Evolutionary conservation across 2,797 vertebrate genomes (phyloP).

Genomic region (Antrozous pallidus): DNA sequence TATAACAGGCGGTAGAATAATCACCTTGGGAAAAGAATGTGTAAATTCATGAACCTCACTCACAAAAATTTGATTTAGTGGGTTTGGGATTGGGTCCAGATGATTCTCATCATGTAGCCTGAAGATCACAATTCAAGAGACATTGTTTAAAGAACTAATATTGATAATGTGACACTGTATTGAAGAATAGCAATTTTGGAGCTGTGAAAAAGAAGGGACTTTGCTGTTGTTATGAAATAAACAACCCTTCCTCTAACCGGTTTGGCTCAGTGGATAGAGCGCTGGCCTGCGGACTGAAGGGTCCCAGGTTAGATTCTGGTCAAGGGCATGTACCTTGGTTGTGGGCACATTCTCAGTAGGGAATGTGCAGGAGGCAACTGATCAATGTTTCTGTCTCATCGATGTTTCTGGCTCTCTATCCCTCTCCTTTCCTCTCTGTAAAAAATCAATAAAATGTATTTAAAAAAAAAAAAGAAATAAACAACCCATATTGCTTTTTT

Average conservation of each 20-base stretch:
- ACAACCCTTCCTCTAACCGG: not conserved
- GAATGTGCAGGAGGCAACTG: too few relatives aligned
- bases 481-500: not conserved
- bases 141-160: not conserved
- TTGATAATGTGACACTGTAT: not conserved
- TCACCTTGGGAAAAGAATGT: not conserved
- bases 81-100: not conserved
- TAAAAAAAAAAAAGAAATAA: not conserved
- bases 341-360: too few relatives aligned
- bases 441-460: too few relatives aligned
- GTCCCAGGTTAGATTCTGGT: too few relatives aligned
- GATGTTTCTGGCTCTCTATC: too few relatives aligned
- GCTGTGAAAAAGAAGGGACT: not conserved
- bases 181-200: not conserved
- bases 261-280: too few relatives aligned
- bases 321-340: too few relatives aligned
- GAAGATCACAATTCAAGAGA: not conserved
- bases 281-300: too few relatives aligned
- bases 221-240: not conserved
- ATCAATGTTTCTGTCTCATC: too few relatives aligned
- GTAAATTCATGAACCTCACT: not conserved
- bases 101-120: not conserved
- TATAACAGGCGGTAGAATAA: not conserved
- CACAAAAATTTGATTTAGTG: not conserved
- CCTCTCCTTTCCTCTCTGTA: too few relatives aligned